Conservation (phyloP, 2,888 invertebrate species). For the Andrena praecox region DNA sequence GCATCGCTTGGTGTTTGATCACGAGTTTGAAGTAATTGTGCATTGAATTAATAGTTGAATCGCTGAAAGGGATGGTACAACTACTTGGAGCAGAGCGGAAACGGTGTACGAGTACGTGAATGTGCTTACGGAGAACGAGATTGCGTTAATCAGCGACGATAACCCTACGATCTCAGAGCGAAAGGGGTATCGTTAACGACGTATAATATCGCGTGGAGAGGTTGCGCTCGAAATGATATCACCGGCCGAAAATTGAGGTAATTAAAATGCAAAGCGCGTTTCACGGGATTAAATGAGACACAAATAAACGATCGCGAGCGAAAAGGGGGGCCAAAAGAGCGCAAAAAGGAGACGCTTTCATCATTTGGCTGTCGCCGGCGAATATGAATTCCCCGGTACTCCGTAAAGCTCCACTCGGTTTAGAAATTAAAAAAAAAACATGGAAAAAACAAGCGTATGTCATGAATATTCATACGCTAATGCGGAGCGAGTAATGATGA, state of each 20-base stretch:
- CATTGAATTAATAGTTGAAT: too few relatives aligned
- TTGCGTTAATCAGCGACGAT: too few relatives aligned
- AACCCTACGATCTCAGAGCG: too few relatives aligned
- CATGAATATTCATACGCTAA: slow-evolving; percentile 51
- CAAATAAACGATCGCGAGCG: slow-evolving; percentile 37
- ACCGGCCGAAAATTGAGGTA: slow-evolving; percentile 30
- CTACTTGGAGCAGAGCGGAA: neutral
- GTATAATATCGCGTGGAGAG: neutral
- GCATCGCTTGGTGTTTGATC: too few relatives aligned
- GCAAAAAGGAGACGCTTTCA: slow-evolving; percentile 29
- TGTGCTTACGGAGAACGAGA: too few relatives aligned
- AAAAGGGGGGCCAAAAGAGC: neutral
- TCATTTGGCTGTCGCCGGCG: slow-evolving; percentile 28
- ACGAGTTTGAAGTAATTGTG: too few relatives aligned
- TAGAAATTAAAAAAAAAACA: slow-evolving; percentile 13
- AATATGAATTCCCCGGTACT: slow-evolving; percentile 37
- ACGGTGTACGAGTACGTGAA: neutral
- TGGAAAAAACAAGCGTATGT: neutral
- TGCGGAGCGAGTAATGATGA: slow-evolving; percentile 36
- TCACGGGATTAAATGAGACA: slow-evolving; percentile 37
- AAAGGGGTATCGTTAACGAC: neutral
- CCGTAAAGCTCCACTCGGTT: slow-evolving; percentile 8
- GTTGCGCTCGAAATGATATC: slow-evolving; percentile 28
- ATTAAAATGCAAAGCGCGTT: slow-evolving; percentile 49
- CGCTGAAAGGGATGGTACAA: too few relatives aligned